Evolutionary conservation across 2,888 invertebrate genomes (phyloP), one percentile per base, ranked within the genome.

Genomic region (Formica aserva): DNA sequence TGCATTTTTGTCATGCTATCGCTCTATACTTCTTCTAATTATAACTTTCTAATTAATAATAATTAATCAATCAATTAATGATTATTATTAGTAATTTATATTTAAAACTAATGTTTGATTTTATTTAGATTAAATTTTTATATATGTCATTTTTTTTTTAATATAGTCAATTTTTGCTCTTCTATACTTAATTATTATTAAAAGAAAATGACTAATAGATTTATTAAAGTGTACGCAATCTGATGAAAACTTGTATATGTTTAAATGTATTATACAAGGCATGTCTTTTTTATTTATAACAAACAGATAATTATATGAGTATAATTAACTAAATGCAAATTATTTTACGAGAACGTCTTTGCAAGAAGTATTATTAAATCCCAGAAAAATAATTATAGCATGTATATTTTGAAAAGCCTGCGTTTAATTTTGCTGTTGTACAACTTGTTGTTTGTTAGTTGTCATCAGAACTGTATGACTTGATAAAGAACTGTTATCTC

Each of bases 401-500:
- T 3, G 9, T 66, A 6, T 41, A 69, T 78, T 45, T 45, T 32
- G 15, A 4, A 35, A 60, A 45, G 35, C 11, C 45, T 35, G 18
- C 26, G 55, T 35, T 60, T 35, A 35, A 62, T 80, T 72, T 8
- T 60, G 22, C 18, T 13, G 35, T 45, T 35, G 13, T 63, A 76
- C 35, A 65, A 38, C 26, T 78, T 77, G 45, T 13, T 38, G 57
- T 52, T 45, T 55, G 22, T 84, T 35, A 69, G 29, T 81, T 69
- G 22, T 62, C 57, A 84, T 71, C 65, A 55, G 32, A 77, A 72
- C 72, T 26, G 75, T 65, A 71, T 26, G 26, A 26, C 32, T 48
- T 76, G 84, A 84, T 81, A 86, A 86, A 76, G 76, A 52, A 66
- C 22, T 29, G 38, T 62, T 84, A 77, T 84, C 77, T 81, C 52